Evolutionary conservation across 2,113 vertebrate genomes (phyloP), one percentile per base, ranked within the genome.

Genomic region (Orycteropus afer): DNA sequence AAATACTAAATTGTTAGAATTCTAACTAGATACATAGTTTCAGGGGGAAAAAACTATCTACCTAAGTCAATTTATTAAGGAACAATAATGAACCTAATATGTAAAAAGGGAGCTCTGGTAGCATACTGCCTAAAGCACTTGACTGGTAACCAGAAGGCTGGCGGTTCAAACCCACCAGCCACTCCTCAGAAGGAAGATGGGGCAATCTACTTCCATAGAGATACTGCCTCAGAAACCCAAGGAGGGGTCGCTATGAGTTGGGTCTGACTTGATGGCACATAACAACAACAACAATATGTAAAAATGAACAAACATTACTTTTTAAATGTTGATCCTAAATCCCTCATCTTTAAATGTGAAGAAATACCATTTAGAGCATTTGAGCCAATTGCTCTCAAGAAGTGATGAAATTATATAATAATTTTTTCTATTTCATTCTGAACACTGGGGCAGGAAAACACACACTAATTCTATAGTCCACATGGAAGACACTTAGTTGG

Each of bases 291-390:
- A n/a, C n/a, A n/a, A n/a, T n/a, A n/a, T n/a, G n/a, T 76, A 80
- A 65, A 82, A 94, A 73, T 37, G 25, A 84, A 92, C 3, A 81
- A 76, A 47, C 4, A n/a, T 42, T 49, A 71, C 49, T 86, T 96
- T 82, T 61, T 67, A 67, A 93, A 91, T 51, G 29, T 2, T 51
- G 15, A 47, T 82, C 12, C 67, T 61, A 89, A 67, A 71, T 90
- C 86, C 93, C 15, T 32, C 59, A 84, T 93, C 53, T 82, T 84
- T 49, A 45, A 57, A 77, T 80, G 23, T 83, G 91, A 40, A 92
- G 17, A 77, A 85, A 74, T 67, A 82, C 96, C 79, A 91, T 65
- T 82, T 34, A 61, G 10, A 67, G 49, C 20, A 80, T 51, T 80
- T 32, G 47, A 89, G 22, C 25, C 37, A 40, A 74, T 7, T 83